Base-by-base conservation (phyloP, 2,113 vertebrate genomes). In the Apus apus region DNA sequence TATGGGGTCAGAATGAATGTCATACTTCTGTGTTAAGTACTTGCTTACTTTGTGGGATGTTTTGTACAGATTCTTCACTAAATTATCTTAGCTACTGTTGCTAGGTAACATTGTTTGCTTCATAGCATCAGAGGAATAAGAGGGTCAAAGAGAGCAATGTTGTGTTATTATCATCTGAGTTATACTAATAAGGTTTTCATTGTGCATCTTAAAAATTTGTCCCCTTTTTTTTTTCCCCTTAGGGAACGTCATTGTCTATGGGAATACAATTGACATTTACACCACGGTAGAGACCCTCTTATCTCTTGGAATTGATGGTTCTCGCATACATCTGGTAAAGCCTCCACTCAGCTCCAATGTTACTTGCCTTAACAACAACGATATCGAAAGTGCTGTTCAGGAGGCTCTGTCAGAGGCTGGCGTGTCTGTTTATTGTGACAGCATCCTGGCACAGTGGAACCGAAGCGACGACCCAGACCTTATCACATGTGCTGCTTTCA, bases 171-270 rank as follows among this genome's bases (percentile, higher is more conserved):
- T 93, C 89, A 93, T 97, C 94, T 92, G 93, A 95, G 94, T 96
- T 97, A 88, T 40, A 93, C 97, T 98, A 98, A 97, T 97, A 97
- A 96, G 85, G 68, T 94, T 94, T 95, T 96, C 95, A 94, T 97
- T 96, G 62, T 97, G 16, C 34, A 9, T 91, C 96, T 97, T 96
- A 83, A 87, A 94, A 80, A 85, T 80, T 77, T 86, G 76, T 15
- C 36, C 53, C 38, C 51, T 30, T 43, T 78, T 43, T 51, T 13
- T 19, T 43, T 14, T 8, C 67, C 74, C 90, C 89, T 89, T 85
- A 99, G 99, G 98, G 82, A 97, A 98, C 14, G 60, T 98, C 71
- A 97, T 99, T 68, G 97, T 99, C 85, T 99, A 99, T 25, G 99
- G 99, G 58, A 98, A 97, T 95, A 98, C 97, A 93, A 79, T 98